Evolutionary conservation across 2,888 invertebrate genomes (phyloP).

Genomic region (Aplocera efformata): DNA sequence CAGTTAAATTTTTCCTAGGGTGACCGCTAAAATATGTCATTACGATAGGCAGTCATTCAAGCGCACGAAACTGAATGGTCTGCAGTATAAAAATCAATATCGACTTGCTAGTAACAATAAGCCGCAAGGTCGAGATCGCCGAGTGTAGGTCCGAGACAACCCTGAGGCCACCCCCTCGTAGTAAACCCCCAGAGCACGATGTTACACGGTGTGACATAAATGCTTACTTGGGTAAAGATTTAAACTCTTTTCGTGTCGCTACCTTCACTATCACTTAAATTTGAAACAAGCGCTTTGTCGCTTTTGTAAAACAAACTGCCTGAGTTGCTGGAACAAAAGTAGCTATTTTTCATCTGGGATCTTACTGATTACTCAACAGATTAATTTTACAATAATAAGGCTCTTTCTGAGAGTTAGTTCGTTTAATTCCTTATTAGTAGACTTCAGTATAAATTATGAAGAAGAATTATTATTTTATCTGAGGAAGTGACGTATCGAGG

Average conservation of each 20-base stretch:
- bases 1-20: too few species aligned
- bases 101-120: slow-evolving; percentile 46
- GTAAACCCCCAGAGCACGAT: slow-evolving; percentile 54
- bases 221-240: slow-evolving; percentile 66
- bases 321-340: too few species aligned
- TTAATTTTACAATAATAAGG: too few species aligned
- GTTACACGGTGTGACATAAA: slow-evolving; percentile 68
- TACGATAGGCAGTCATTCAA: not conserved
- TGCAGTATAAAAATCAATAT: slow-evolving; percentile 56
- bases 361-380: too few species aligned
- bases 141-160: slow-evolving; percentile 49
- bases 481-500: too few species aligned
- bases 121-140: slow-evolving; percentile 46
- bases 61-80: slow-evolving; percentile 35
- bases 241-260: slow-evolving; percentile 55
- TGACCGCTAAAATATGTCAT: too few species aligned
- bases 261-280: slow-evolving; percentile 29
- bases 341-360: too few species aligned
- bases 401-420: too few species aligned
- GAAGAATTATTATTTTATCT: too few species aligned
- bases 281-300: not conserved
- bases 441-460: too few species aligned
- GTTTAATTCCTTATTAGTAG: too few species aligned
- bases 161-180: slow-evolving; percentile 54
- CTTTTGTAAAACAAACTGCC: not conserved